phyloP scores from a whole-genome alignment of 2,113 vertebrate species.

The Bujurquina vittata region DNA sequence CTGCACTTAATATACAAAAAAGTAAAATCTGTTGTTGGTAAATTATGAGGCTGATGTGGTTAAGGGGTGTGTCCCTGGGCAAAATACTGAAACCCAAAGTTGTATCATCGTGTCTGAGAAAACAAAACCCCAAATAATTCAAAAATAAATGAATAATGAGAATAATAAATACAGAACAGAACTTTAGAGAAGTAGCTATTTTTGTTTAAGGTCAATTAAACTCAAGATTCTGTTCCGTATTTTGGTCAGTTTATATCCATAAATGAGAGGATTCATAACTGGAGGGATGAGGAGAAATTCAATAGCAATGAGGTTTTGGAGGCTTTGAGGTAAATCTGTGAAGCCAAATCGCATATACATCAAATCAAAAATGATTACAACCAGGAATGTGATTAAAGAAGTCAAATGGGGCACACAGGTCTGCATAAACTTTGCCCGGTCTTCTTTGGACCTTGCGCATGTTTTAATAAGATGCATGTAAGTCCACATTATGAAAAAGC shows the following conservation, averaged over 20 bases:
- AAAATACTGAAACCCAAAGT: no score
- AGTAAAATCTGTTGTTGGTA: no score
- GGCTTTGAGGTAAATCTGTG: conserved; percentile 17
- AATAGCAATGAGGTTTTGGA: conserved; percentile 52
- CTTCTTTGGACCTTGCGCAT: conserved; percentile 15
- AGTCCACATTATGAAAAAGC: conserved; percentile 56
- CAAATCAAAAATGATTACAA: conserved; percentile 33
- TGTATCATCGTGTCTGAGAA: no score
- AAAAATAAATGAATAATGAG: no score
- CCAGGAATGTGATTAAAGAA: conserved; percentile 21
- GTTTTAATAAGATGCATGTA: conserved; percentile 45
- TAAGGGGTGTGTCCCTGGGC: no score
- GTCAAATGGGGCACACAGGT: conserved; percentile 57
- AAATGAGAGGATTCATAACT: conserved; percentile 51
- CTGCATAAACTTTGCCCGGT: conserved; percentile 55
- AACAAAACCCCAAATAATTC: no score
- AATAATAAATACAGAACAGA: no score
- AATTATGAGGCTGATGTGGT: no score
- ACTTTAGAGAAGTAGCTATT: no score
- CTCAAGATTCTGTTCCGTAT: conserved; percentile 35
- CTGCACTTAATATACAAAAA: no score
- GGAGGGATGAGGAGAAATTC: conserved; percentile 54
- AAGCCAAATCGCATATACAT: conserved; percentile 52
- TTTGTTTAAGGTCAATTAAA: background rate
- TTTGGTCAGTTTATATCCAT: conserved; percentile 58